These are phyloP conservation scores for Vanessa atalanta DNA, from an alignment of 1,140 invertebrate genomes.

Conservation along the genomic window DNA sequence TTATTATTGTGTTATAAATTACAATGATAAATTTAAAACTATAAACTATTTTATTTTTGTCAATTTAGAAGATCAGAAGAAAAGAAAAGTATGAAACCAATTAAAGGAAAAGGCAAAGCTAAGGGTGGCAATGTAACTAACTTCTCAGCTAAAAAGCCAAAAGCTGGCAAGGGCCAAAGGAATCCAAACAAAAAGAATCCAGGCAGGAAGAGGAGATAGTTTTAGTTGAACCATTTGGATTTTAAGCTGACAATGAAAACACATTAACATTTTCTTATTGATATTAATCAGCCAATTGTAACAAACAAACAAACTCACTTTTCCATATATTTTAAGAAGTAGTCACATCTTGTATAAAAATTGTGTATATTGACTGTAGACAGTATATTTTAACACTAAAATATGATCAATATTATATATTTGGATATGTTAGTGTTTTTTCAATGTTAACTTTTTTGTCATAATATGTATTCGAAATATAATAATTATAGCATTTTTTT, in stretches of 20 bases:
- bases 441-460: no score
- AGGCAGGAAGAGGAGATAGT: constrained; percentile 84
- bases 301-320: no score
- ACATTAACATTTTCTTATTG: no score
- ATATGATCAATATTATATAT: no score
- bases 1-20: background rate
- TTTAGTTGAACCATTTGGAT: background rate
- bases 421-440: no score
- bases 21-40: background rate
- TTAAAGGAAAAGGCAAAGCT: constrained; percentile 70
- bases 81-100: constrained; percentile 76
- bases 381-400: no score
- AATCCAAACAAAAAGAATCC: constrained; percentile 82
- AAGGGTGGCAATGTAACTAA: constrained; percentile 72
- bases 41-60: background rate
- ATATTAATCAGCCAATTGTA: no score
- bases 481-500: no score
- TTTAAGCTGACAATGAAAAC: background rate
- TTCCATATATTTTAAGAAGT: no score
- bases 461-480: no score
- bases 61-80: constrained; percentile 71
- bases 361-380: no score
- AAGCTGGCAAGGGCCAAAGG: constrained; percentile 83
- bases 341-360: no score
- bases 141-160: constrained; percentile 81